Evolutionary conservation across 23 tunicate species (phyloP).

Genomic region (Trididemnum miniatum): DNA sequence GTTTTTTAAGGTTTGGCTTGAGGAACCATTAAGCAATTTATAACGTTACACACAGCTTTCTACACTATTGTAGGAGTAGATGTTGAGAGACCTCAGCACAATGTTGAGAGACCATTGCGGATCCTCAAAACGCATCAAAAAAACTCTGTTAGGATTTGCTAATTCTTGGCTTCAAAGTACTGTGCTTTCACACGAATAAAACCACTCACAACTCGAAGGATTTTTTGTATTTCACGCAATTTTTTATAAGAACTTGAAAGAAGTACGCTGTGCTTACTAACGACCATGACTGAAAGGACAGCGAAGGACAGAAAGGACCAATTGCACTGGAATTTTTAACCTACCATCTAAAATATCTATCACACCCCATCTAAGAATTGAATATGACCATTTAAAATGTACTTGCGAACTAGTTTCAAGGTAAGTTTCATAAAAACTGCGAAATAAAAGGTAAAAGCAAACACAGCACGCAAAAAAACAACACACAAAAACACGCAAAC

Average conservation of each 20-base stretch:
- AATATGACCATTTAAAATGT: neutral
- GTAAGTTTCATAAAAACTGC: neutral
- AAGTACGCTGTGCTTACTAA: neutral
- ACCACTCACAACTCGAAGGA: too few species aligned
- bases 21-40: too few species aligned
- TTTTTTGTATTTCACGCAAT: too few species aligned
- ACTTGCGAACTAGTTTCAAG: neutral
- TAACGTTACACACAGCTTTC: too few species aligned
- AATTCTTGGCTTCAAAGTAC: too few species aligned
- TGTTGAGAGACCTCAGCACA: too few species aligned
- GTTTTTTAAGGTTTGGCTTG: too few species aligned
- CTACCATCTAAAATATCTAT: constrained; percentile 7
- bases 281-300: neutral
- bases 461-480: neutral
- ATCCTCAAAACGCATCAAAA: too few species aligned
- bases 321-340: neutral
- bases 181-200: too few species aligned
- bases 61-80: too few species aligned
- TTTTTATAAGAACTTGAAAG: neutral
- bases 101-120: too few species aligned
- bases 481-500: neutral
- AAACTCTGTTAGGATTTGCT: too few species aligned
- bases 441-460: neutral
- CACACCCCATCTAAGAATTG: neutral
- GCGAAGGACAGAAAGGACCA: neutral